Base-by-base conservation (phyloP, 2,888 invertebrate genomes). In the Hololepta plana region DNA sequence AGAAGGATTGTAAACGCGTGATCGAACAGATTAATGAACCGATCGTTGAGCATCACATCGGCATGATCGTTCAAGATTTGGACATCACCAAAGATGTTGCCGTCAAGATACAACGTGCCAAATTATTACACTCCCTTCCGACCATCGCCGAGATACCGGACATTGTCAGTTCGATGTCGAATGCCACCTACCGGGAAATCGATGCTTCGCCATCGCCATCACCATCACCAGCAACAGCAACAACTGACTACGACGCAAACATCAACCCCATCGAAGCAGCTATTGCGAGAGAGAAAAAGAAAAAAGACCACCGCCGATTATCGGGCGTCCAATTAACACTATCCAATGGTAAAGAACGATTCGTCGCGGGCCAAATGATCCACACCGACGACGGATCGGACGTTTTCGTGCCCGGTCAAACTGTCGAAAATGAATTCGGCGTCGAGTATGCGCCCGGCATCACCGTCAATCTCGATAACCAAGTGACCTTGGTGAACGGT, bases 351-450 rank as follows among this genome's bases (percentile, higher is more conserved):
- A 71, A 70, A 41, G 72, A 72, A 42, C 69, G 64, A 38, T 76
- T 79, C 46, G 50, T 80, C 23, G 64, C 71, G 2, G 79, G 80
- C 1, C 75, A 77, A 53, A 67, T 72, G 39, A 53, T 80, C 2
- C 65, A 69, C 33, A 75, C 75, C 1, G 71, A 73, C 24, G 63
- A 62, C 29, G 77, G 77, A 2, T n/a, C n/a, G n/a, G 64, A 67
- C 15, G 53, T 72, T 22, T 80, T 80, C 44, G 67, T 79, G 8
- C 76, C 80, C 0, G 80, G 80, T 3, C 76, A 77, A 51, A 73
- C 76, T 1, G 56, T 79, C 4, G 61, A 68, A 37, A 76, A 74
- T 3, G 69, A 72, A 23, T 57, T 59, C 31, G 77, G 77, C 0
- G 58, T 62, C 7, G 55, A 66, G 25, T 81, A 80, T 48, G 67